Conservation (phyloP, 2,797 vertebrate genomes). For the Myoxocephalus aenaeus region DNA sequence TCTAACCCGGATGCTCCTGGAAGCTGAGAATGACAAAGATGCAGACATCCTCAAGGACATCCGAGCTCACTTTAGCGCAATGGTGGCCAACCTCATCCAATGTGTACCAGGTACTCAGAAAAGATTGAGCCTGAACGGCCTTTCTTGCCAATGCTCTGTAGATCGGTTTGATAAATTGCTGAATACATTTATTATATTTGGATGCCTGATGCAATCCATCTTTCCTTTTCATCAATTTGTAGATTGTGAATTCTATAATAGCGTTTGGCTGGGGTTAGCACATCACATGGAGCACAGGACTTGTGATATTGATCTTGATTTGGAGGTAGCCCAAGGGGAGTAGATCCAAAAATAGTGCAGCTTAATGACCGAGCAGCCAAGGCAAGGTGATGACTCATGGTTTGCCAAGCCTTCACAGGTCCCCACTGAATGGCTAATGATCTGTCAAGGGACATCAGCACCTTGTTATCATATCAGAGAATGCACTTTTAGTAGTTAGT, state of each 20-base stretch:
- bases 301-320: constrained; percentile 64
- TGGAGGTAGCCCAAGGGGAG: constrained; percentile 45
- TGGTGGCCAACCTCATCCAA: constrained; percentile 98
- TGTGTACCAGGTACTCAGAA: constrained; percentile 92
- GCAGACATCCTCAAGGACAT: constrained; percentile 98
- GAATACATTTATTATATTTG: constrained; percentile 7
- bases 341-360: constrained; percentile 62
- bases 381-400: constrained; percentile 63
- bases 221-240: constrained; percentile 15
- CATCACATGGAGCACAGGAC: constrained; percentile 28
- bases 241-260: constrained; percentile 34
- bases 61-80: constrained; percentile 97
- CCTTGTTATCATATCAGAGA: constrained; percentile 26
- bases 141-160: constrained; percentile 9
- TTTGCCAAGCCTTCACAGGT: constrained; percentile 42
- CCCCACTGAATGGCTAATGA: constrained; percentile 41
- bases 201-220: constrained; percentile 8
- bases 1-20: constrained; percentile 95
- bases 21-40: constrained; percentile 98
- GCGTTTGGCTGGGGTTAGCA: constrained; percentile 7
- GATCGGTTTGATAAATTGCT: constrained; percentile 21
- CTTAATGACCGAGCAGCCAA: constrained; percentile 46
- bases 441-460: constrained; percentile 33
- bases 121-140: not conserved
- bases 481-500: constrained; percentile 24